Base-by-base conservation (phyloP, 2,888 invertebrate species). In the Lumbricus terrestris region DNA sequence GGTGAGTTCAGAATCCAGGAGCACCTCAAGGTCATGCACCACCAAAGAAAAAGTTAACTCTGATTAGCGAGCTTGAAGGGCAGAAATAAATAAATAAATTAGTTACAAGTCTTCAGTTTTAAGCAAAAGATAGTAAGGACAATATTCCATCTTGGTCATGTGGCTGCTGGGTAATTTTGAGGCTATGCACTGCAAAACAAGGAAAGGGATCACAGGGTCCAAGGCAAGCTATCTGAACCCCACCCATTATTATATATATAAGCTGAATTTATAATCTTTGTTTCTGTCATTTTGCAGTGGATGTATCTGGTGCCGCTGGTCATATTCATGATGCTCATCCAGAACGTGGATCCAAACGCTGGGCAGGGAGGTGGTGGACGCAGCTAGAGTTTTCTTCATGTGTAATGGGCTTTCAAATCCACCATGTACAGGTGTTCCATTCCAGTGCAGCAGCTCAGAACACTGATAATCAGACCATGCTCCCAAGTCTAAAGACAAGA, bases 291-390 rank as follows among this genome's bases (percentile, higher is more conserved):
- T 92, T 97, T 96, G 92, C 96, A 98, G 98, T 99, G 99, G 99
- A 99, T 99, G 98, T 99, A 99, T 95, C 98, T 99, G 93, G 97
- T 99, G 88, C 98, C 99, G 13, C 96, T 98, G 47, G 97, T 98
- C 89, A 96, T 99, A 92, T 97, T 99, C 93, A 96, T 99, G 93
- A 96, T 98, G 94, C 96, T 99, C 92, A 91, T 97, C 97, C 95
- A 97, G 97, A 90, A 98, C 40, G 91, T 93, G 93, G 94, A 94
- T 90, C 91, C 91, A 91, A 92, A 92, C 88, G 89, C 82, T 40
- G 90, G 40, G 33, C 88, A 88, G 23, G 91, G 91, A n/a, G 90
- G 90, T 18, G 91, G 90, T 16, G 89, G 91, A 23, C 34, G 82
- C 33, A 37, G 90, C 33, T 88, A 47, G 37, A 42, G 33, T 33